phyloP scores from a whole-genome alignment of 2,888 invertebrate species.

The Alloscopus bannaensis region DNA sequence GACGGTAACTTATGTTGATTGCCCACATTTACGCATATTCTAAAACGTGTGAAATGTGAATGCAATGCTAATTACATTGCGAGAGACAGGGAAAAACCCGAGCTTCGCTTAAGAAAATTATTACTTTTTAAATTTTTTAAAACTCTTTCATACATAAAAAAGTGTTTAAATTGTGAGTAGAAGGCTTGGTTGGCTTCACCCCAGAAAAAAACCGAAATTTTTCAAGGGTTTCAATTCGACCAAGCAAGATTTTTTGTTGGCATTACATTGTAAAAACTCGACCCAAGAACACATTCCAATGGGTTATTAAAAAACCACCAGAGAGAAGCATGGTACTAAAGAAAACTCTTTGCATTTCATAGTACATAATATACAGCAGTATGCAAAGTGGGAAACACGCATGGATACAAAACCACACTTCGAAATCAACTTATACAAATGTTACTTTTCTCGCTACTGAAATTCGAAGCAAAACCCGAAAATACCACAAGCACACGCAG shows the following conservation, averaged over 20 bases:
- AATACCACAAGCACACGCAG: no score
- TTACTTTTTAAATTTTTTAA: constrained; percentile 23
- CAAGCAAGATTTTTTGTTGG: constrained; percentile 5
- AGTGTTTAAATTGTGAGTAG: constrained; percentile 14
- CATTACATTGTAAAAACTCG: constrained; percentile 11
- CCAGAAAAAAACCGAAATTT: constrained; percentile 25
- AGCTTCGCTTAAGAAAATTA: constrained; percentile 18
- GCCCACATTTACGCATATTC: constrained; percentile 12
- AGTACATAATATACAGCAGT: no score
- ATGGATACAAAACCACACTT: no score
- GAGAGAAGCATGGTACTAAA: background rate
- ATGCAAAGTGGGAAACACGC: no score
- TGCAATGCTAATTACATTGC: constrained; percentile 40
- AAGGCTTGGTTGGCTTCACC: constrained; percentile 10
- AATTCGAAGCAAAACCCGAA: no score
- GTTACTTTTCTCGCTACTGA: no score
- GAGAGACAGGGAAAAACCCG: constrained; percentile 12
- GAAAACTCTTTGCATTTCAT: no score
- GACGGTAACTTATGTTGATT: constrained; percentile 41
- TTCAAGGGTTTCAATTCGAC: constrained; percentile 24
- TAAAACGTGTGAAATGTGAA: constrained; percentile 3
- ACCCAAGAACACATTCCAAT: constrained; percentile 1
- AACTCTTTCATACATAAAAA: constrained; percentile 2
- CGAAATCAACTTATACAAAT: no score
- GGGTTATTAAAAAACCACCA: constrained; percentile 24